A percentile compares a stretch with the other conserved stretches of the same genome.
These are phyloP conservation scores for Dendroctonus ponderosae DNA, from an alignment of 1,140 invertebrate genomes.

Conservation along the genomic window DNA sequence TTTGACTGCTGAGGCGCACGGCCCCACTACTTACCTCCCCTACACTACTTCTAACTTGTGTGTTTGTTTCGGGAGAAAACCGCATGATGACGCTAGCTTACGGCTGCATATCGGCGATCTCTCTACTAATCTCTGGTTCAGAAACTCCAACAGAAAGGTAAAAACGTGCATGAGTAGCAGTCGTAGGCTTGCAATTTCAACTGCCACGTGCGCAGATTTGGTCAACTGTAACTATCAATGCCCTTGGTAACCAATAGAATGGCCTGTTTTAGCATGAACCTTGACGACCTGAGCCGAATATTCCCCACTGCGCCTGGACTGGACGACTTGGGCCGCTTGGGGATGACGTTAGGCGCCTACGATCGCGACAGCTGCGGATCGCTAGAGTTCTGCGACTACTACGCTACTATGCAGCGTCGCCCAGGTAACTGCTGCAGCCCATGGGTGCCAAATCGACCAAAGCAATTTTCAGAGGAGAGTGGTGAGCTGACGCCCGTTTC, in stretches of 20 bases:
- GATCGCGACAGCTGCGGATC: slow-evolving; percentile 41
- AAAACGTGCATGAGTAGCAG: too few species aligned
- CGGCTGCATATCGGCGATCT: too few species aligned
- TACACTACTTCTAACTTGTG: too few species aligned
- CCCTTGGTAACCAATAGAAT: not conserved
- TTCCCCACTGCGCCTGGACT: slow-evolving; percentile 56
- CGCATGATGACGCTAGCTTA: too few species aligned
- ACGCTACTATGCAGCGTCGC: slow-evolving; percentile 36
- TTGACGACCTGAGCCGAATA: slow-evolving; percentile 53
- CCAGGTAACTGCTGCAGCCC: not conserved
- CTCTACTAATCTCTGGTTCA: too few species aligned
- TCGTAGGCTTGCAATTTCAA: too few species aligned
- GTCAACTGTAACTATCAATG: too few species aligned
- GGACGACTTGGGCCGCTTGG: slow-evolving; percentile 60
- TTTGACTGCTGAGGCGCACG: too few species aligned
- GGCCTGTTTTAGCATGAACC: slow-evolving; percentile 39
- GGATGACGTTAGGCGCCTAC: slow-evolving; percentile 59
- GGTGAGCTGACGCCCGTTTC: slow-evolving; percentile 62
- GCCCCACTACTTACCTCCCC: too few species aligned
- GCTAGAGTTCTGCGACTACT: slow-evolving; percentile 45
- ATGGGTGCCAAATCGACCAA: not conserved
- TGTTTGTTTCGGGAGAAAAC: too few species aligned
- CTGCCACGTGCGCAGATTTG: too few species aligned
- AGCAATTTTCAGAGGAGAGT: slow-evolving; percentile 50
- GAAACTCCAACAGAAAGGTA: too few species aligned